Base-by-base conservation (phyloP, 1,140 invertebrate species). In the Ips typographus region DNA sequence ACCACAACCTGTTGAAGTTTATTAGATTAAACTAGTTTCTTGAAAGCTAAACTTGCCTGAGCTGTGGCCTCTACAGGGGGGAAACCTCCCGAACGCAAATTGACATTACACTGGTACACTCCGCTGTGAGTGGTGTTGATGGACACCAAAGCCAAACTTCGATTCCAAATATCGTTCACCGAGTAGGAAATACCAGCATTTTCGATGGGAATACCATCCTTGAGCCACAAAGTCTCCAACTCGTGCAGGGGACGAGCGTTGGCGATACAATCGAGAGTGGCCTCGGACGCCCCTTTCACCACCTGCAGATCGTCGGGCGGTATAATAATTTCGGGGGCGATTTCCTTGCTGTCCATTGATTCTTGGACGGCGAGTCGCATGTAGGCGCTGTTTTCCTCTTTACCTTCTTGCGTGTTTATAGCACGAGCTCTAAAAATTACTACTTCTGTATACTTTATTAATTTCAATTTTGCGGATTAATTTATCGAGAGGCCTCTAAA, bases 221-320 rank as follows among this genome's bases (percentile, higher is more conserved):
- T 97, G 68, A 91, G 91, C 95, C 95, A 98, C 2, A 93, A 80
- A 0, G 93, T 96, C 80, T 91, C 87, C 55, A 98, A 78, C 77
- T 93, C 90, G 77, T 94, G 89, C n/a, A 97, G 79, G 2, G 93
- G 92, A 71, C 93, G 88, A 0, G 94, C 93, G 83, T 97, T 98
- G 5, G 93, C 94, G 70, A 98, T 92, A 78, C 95, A 98, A 77
- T 95, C 89, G n/a, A 98, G 82, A 58, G 89, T 87, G 1, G 89
- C 89, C 55, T 89, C 87, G 57, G 87, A 84, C 72, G 92, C 86
- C 51, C 92, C 93, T 80, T 92, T 91, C 60, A 91, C 85, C 65
- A 94, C 88, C 73, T 90, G 88, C 1, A 89, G 88, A 77, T 95
- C 89, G 79, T 88, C 82, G 0, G 95, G 95, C 69, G 88, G 87